Conservation (phyloP, 2,113 vertebrate genomes). For the Ibidorhyncha struthersii region DNA sequence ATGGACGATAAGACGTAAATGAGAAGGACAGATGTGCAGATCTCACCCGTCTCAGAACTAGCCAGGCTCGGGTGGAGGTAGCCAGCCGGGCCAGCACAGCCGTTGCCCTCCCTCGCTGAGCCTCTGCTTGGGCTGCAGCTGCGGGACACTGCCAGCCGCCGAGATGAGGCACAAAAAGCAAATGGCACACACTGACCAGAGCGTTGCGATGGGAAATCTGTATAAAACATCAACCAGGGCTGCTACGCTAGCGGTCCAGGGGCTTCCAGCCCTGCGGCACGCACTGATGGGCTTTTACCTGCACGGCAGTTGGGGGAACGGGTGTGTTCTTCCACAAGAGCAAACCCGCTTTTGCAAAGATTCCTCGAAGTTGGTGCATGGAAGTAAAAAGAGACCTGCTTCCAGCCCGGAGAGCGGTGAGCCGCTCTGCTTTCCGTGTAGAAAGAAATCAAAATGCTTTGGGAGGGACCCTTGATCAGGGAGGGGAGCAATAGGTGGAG, state of each 20-base stretch:
- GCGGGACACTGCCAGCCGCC: not conserved
- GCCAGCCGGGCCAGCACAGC: not conserved
- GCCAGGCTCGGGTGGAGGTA: not conserved
- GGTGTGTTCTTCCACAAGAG: not conserved
- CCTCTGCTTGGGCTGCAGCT: not conserved
- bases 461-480: not conserved
- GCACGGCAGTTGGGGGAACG: fast-evolving
- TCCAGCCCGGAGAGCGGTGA: fast-evolving
- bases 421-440: fast-evolving
- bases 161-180: not conserved
- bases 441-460: not conserved
- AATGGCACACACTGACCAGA: not conserved
- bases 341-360: not conserved
- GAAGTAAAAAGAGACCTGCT: not conserved
- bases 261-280: not conserved
- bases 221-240: not conserved
- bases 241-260: fast-evolving
- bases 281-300: not conserved
- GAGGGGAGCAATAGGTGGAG: not conserved
- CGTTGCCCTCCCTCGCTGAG: not conserved
- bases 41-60: not conserved
- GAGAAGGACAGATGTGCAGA: not conserved
- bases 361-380: not conserved
- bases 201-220: not conserved
- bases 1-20: fast-evolving